Conservation (phyloP, 2,888 invertebrate species). For the Luffia ferchaultella region DNA sequence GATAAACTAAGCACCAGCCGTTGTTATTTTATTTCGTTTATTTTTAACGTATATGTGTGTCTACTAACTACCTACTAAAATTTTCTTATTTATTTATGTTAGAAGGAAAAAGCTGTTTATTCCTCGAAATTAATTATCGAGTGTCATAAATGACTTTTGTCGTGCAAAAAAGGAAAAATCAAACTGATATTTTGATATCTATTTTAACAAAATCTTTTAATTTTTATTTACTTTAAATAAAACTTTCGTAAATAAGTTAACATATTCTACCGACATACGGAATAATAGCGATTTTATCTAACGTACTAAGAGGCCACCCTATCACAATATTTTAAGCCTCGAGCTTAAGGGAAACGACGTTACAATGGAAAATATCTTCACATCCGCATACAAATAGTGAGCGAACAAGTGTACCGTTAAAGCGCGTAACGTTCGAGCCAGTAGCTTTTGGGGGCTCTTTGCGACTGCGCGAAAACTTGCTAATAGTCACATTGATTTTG, state of each 20-base stretch:
- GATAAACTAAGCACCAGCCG: no score
- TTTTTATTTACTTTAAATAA: neutral
- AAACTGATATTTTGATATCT: no score
- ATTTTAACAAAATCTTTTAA: neutral
- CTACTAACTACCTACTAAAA: no score
- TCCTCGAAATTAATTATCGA: no score
- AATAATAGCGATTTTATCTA: neutral
- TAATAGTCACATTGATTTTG: slow-evolving; percentile 67
- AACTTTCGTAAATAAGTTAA: neutral
- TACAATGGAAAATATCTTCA: neutral
- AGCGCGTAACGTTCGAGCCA: slow-evolving; percentile 31
- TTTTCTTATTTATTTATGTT: no score
- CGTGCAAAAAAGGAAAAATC: no score
- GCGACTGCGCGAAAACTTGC: slow-evolving; percentile 66
- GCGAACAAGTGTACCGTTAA: neutral
- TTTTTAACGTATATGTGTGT: no score
- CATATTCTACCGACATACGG: neutral
- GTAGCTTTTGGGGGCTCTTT: slow-evolving; percentile 41
- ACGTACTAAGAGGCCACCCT: neutral
- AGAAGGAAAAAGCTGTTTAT: no score
- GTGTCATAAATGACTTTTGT: no score
- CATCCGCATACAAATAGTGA: neutral
- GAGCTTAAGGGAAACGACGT: neutral
- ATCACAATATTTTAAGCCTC: neutral
- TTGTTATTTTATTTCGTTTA: no score